Evolutionary conservation across 2,113 vertebrate genomes (phyloP).

Genomic region (Oryzias celebensis): DNA sequence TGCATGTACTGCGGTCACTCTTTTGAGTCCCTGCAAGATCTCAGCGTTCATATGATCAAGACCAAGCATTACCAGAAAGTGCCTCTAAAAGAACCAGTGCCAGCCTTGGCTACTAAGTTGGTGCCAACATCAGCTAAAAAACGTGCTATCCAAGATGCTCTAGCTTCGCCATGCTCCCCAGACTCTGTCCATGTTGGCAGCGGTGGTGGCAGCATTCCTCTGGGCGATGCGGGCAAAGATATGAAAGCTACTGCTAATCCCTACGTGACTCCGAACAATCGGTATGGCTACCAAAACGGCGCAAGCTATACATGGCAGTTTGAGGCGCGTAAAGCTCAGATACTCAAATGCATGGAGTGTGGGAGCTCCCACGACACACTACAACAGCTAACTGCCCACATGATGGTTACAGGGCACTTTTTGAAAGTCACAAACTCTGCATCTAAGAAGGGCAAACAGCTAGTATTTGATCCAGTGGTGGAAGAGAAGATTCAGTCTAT

Average conservation of each 20-base stretch:
- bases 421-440: constrained; percentile 97
- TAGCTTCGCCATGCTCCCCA: constrained; percentile 90
- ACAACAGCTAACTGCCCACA: constrained; percentile 98
- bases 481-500: constrained; percentile 99
- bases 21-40: constrained; percentile 97
- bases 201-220: constrained; percentile 77
- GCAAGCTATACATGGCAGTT: constrained; percentile 99
- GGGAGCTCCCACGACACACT: constrained; percentile 97
- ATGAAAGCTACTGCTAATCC: constrained; percentile 89
- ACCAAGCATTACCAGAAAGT: constrained; percentile 99
- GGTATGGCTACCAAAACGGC: constrained; percentile 98
- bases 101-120: constrained; percentile 93
- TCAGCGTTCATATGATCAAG: constrained; percentile 99
- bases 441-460: constrained; percentile 97
- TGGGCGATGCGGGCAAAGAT: constrained; percentile 77
- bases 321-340: constrained; percentile 97
- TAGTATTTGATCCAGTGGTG: constrained; percentile 91
- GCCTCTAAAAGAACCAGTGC: constrained; percentile 99
- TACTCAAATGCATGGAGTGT: constrained; percentile 99
- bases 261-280: constrained; percentile 97
- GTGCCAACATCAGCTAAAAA: constrained; percentile 90
- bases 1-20: constrained; percentile 99
- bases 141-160: constrained; percentile 88
- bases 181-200: constrained; percentile 83
- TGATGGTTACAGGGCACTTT: constrained; percentile 99